Evolutionary conservation across 1,140 invertebrate species (phyloP), one percentile per base, ranked within the genome.

Genomic region (Centruroides vittatus): DNA sequence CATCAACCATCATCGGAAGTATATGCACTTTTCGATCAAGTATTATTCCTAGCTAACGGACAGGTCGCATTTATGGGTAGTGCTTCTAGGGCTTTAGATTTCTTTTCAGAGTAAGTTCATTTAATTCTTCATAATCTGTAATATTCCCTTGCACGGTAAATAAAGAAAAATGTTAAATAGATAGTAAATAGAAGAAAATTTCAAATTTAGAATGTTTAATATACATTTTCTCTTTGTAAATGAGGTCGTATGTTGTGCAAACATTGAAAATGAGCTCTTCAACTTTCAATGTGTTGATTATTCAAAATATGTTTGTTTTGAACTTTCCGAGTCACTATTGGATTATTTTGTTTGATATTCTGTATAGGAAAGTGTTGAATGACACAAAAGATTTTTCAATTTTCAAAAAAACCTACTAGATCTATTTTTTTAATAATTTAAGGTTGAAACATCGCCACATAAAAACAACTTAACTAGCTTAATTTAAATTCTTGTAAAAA

Each of bases 1-100:
- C 94, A 98, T 75, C 94, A 98, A 72, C 95, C 95, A 0, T 93
- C 89, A 0, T 94, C 91, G 0, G 92, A 97, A 64, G 75, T 97
- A 0, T 98, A 89, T 70, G 83, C 85, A 12, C 81, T 97, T 75
- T 98, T 98, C 73, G 89, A 96, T 71, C 88, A 86, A 69, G 78
- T 96, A 47, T 75, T 94, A 1, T 78, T 96, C 11, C 85, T 98
- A 83, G 88, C 93, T 0, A 91, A 97, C 72, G 95, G 94, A 1
- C 77, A 89, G 64, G 84, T 92, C 0, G 93, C 89, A 0, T 98
- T 89, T 73, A 79, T 95, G 60, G 94, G 95, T 13, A 84, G 84
- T 4, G 79, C 84, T 6, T 41, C 41, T 6, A 41, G 41, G 8
- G 41, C 41, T 41, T 41, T 41, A 41, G 41, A 41, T 8, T 41